Evolutionary conservation across 1,140 invertebrate genomes (phyloP), one percentile per base, ranked within the genome.

Genomic region (Drosophila triauraria): DNA sequence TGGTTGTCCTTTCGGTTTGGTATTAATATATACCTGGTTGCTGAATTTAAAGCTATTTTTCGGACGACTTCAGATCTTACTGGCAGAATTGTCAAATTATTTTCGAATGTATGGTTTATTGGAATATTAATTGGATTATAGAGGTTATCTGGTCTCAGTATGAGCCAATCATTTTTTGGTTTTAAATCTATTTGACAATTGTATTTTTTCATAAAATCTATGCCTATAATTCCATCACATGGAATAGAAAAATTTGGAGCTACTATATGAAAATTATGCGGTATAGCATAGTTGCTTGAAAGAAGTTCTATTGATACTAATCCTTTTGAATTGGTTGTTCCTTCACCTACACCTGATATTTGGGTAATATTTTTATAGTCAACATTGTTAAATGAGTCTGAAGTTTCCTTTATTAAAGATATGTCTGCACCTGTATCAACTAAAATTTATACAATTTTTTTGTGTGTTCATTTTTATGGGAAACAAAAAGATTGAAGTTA

Each of bases 101-200:
- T 51, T 51, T 51, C 25, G 13, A 51, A 15, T 17, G 48, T 48
- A 25, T 48, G 23, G 5, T 48, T 48, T 51, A 27, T 30, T n/a
- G 48, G 48, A 51, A 51, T 30, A 51, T 30, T 10, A 51, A 51
- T 51, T 1, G 48, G 25, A 17, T 30, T 51, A n/a, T 27, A n/a
- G 8, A 51, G 48, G 25, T 30, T 30, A 17, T 30, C 25, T 48
- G 46, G 46, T 48, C 46, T 48, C 20, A 48, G 20, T 25, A 48
- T 48, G 32, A 35, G 32, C 32, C 32, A 35, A 35, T 35, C 32
- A 35, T 35, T 35, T 35, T 35, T 9, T 35, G 50, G 50, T 53
- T 53, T 56, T 54, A 56, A 56, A 15, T 56, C 32, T 56, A 56
- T 56, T 56, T 56, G 38, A 40, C 13, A 42, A 56, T 56, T 42